Percentiles rank a stretch among this genome's conserved stretches.
phyloP scores from a whole-genome alignment of 2,888 invertebrate genomes.

The Hecatera dysodea region DNA sequence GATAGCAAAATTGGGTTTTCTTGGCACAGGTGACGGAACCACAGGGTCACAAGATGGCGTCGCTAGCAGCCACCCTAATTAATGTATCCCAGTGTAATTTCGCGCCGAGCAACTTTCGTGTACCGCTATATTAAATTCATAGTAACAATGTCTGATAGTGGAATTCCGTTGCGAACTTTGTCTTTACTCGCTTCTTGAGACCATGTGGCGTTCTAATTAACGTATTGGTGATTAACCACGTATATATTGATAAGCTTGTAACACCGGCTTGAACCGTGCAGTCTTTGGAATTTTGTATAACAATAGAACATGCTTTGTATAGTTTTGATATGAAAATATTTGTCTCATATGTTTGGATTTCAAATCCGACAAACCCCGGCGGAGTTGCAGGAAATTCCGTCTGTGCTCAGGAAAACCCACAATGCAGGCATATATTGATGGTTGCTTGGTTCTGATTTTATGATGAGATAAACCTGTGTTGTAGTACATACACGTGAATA shows the following conservation, averaged over 20 bases:
- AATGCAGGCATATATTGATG: not conserved
- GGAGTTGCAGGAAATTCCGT: not conserved
- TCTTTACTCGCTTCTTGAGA: slow-evolving; percentile 26
- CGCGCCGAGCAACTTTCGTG: slow-evolving; percentile 63
- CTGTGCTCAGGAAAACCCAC: slow-evolving; percentile 1
- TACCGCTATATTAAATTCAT: slow-evolving; percentile 76
- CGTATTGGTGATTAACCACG: slow-evolving; percentile 54
- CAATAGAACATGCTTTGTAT: not conserved
- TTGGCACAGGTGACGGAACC: slow-evolving; percentile 59
- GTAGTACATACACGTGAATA: not conserved
- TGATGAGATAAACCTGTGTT: not conserved
- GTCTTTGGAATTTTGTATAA: not conserved
- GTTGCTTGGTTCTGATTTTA: not conserved
- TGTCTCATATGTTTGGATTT: slow-evolving; percentile 1
- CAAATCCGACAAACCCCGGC: not conserved
- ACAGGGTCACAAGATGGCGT: slow-evolving; percentile 63
- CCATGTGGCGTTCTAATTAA: slow-evolving; percentile 40
- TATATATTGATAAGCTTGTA: slow-evolving; percentile 44
- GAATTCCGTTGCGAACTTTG: slow-evolving; percentile 52
- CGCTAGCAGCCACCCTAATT: slow-evolving; percentile 72
- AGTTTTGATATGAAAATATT: slow-evolving; percentile 4
- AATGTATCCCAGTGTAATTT: slow-evolving; percentile 73
- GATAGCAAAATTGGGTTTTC: slow-evolving; percentile 58
- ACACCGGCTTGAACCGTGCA: too few relatives aligned
- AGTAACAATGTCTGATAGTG: slow-evolving; percentile 66